Conservation (phyloP, 2,797 vertebrate species). For the Falco columbarius region DNA sequence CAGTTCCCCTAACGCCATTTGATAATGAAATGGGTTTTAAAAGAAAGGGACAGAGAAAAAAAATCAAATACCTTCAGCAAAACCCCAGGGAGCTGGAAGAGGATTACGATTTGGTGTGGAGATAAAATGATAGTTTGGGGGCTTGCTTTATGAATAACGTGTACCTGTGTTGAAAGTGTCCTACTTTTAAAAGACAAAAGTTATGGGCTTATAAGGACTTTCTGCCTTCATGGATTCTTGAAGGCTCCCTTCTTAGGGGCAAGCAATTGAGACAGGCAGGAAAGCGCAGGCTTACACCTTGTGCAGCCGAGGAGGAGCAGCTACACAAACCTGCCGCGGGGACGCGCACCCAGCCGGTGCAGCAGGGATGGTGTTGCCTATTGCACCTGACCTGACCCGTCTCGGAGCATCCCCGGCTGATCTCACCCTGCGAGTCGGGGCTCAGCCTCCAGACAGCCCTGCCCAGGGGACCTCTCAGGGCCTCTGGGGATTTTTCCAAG, state of each 20-base stretch:
- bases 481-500: not conserved
- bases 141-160: not conserved
- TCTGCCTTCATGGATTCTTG: not conserved
- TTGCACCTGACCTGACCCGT: fast-evolving
- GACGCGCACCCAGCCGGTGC: fast-evolving
- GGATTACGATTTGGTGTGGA: conserved; percentile 4
- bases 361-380: not conserved
- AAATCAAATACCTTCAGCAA: conserved; percentile 46
- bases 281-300: not conserved
- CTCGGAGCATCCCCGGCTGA: fast-evolving
- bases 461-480: not conserved
- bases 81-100: conserved; percentile 45
- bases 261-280: not conserved
- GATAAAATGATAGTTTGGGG: conserved; percentile 28
- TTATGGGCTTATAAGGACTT: not conserved
- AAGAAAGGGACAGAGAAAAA: conserved; percentile 49
- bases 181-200: not conserved
- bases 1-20: conserved; percentile 46
- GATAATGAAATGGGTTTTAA: conserved; percentile 70
- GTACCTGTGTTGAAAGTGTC: not conserved
- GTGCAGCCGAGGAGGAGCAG: not conserved
- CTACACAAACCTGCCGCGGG: not conserved
- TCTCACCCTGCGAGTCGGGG: fast-evolving
- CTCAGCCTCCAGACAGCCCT: not conserved
- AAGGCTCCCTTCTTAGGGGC: not conserved